A percentile compares a stretch with the other conserved stretches of the same genome.
Conservation (phyloP, 1,140 invertebrate species). For the Dendroctonus valens region DNA sequence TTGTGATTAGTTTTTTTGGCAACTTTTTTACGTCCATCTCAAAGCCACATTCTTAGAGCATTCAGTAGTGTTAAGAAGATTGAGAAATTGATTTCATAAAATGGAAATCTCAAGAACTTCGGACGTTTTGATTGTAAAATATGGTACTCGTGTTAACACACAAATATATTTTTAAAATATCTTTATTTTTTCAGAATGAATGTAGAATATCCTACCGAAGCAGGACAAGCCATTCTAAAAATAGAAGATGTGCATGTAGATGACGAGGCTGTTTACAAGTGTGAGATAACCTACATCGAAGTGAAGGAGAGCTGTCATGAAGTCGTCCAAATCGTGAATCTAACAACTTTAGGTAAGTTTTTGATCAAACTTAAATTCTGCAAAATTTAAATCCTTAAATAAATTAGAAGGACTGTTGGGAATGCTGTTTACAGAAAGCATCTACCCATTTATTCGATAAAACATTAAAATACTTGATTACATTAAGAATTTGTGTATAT, state of each 20-base stretch:
- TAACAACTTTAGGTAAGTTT: conserved; percentile 76
- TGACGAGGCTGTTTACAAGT: conserved; percentile 81
- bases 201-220: conserved; percentile 63
- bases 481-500: too few species aligned
- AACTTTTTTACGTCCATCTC: too few species aligned
- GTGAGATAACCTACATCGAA: conserved; percentile 81
- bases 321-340: conserved; percentile 75
- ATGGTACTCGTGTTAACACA: not conserved
- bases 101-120: not conserved
- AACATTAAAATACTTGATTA: too few species aligned
- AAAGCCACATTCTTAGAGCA: too few species aligned
- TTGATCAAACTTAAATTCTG: too few species aligned
- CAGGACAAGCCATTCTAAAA: conserved; percentile 62
- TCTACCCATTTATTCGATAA: too few species aligned
- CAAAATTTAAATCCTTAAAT: too few species aligned
- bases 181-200: conserved; percentile 61
- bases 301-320: conserved; percentile 70
- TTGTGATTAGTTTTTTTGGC: too few species aligned
- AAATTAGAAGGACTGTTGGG: too few species aligned
- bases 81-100: not conserved
- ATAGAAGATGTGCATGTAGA: conserved; percentile 66
- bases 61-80: not conserved
- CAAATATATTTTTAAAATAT: not conserved
- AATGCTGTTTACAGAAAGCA: too few species aligned
- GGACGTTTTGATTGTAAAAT: not conserved